Percentiles rank a stretch among this genome's conserved stretches.
phyloP scores from a whole-genome alignment of 1,140 invertebrate species.

The Caenorhabditis briggsae region DNA sequence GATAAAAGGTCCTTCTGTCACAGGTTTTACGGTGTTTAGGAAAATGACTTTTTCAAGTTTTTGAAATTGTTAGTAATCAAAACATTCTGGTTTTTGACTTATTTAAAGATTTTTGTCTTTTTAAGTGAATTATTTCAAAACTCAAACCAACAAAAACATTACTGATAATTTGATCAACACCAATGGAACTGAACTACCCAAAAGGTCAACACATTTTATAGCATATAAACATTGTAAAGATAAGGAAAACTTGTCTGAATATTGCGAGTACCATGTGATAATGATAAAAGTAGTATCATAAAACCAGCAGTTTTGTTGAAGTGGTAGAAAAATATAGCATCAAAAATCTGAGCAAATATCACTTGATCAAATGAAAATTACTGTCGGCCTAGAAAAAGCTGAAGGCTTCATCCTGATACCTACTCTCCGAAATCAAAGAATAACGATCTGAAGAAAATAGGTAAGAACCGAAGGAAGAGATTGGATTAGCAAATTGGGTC shows the following conservation, averaged over 20 bases:
- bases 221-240: background rate
- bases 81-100: too few species aligned
- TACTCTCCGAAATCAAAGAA: background rate
- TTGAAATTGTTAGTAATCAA: too few species aligned
- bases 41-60: too few species aligned
- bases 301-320: background rate
- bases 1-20: too few species aligned
- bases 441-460: background rate
- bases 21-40: too few species aligned
- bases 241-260: conserved; percentile 6
- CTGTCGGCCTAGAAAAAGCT: too few species aligned
- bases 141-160: too few species aligned
- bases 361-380: too few species aligned
- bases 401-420: too few species aligned
- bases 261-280: background rate
- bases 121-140: too few species aligned
- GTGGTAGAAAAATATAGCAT: conserved; percentile 29
- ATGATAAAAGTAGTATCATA: conserved; percentile 24
- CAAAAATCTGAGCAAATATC: conserved; percentile 41
- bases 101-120: too few species aligned
- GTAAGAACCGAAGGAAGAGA: background rate
- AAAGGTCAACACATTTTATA: background rate
- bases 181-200: conserved; percentile 8
- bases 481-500: conserved; percentile 46
- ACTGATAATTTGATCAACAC: too few species aligned